A percentile compares a stretch with the other conserved stretches of the same genome.
Conservation (phyloP, 2,888 invertebrate species). For the Habrosyne pyritoides region DNA sequence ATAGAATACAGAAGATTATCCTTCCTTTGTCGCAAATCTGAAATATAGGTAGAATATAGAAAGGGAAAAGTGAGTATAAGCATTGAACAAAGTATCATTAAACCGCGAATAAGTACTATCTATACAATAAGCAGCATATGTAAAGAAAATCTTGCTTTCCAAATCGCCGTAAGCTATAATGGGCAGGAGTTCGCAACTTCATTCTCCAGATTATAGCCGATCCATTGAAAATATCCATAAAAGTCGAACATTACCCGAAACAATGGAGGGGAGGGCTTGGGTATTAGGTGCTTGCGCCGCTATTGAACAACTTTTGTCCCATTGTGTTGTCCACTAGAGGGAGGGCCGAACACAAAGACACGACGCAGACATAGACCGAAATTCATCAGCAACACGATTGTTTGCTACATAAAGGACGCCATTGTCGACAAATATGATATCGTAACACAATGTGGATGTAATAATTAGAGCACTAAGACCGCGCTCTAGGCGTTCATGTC, state of each 20-base stretch:
- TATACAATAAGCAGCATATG: background rate
- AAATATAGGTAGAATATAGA: background rate
- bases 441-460: slow-evolving; percentile 78
- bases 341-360: slow-evolving; percentile 78
- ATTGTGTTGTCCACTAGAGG: slow-evolving; percentile 82
- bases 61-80: background rate
- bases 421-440: slow-evolving; percentile 83
- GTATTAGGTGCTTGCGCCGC: slow-evolving; percentile 81
- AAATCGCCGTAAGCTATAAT: slow-evolving; percentile 43
- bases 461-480: slow-evolving; percentile 72
- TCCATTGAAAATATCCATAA: slow-evolving; percentile 84
- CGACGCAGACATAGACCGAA: slow-evolving; percentile 81
- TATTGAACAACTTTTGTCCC: slow-evolving; percentile 83
- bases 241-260: slow-evolving; percentile 83
- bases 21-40: background rate
- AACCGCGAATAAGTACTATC: background rate
- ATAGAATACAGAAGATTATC: background rate
- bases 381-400: slow-evolving; percentile 83
- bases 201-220: slow-evolving; percentile 78
- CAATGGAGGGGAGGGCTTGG: slow-evolving; percentile 78
- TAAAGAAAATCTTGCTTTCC: slow-evolving; percentile 11
- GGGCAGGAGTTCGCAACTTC: slow-evolving; percentile 71
- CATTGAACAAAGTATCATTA: background rate
- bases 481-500: slow-evolving; percentile 34
- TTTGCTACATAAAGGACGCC: slow-evolving; percentile 82